Percentiles rank a stretch among this genome's conserved stretches.
These are phyloP conservation scores for Carabus problematicus DNA, from an alignment of 2,888 invertebrate genomes.

Conservation along the genomic window DNA sequence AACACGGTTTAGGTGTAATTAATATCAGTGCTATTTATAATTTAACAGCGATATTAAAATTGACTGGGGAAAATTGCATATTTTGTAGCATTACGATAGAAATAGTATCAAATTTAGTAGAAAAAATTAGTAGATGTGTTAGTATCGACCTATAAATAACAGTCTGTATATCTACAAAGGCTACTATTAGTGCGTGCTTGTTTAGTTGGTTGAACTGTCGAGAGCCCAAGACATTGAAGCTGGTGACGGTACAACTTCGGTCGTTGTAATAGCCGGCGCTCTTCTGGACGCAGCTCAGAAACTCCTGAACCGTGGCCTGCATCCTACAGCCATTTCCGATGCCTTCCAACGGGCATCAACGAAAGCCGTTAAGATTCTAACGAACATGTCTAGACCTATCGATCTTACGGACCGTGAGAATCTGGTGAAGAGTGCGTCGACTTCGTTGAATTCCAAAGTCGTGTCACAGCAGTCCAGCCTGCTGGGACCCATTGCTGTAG, in stretches of 20 bases:
- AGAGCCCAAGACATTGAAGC: slow-evolving; percentile 99
- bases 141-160: too few relatives aligned
- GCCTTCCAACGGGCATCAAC: slow-evolving; percentile 89
- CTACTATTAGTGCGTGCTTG: too few relatives aligned
- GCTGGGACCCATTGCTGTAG: slow-evolving; percentile 95
- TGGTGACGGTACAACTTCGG: slow-evolving; percentile 99
- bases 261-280: slow-evolving; percentile 96
- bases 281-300: slow-evolving; percentile 94
- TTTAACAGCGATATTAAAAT: too few relatives aligned
- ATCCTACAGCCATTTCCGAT: slow-evolving; percentile 97
- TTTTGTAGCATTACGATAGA: too few relatives aligned
- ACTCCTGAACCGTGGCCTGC: slow-evolving; percentile 91
- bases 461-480: slow-evolving; percentile 97
- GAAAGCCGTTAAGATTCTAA: slow-evolving; percentile 80
- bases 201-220: slow-evolving; percentile 94
- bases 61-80: too few relatives aligned
- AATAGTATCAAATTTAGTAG: too few relatives aligned
- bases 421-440: slow-evolving; percentile 93
- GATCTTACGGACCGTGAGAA: slow-evolving; percentile 86
- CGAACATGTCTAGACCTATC: slow-evolving; percentile 84
- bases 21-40: too few relatives aligned
- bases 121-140: too few relatives aligned
- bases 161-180: too few relatives aligned
- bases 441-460: slow-evolving; percentile 97
- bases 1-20: too few relatives aligned